Conservation (phyloP, 2,113 vertebrate species). For the Galemys pyrenaicus region DNA sequence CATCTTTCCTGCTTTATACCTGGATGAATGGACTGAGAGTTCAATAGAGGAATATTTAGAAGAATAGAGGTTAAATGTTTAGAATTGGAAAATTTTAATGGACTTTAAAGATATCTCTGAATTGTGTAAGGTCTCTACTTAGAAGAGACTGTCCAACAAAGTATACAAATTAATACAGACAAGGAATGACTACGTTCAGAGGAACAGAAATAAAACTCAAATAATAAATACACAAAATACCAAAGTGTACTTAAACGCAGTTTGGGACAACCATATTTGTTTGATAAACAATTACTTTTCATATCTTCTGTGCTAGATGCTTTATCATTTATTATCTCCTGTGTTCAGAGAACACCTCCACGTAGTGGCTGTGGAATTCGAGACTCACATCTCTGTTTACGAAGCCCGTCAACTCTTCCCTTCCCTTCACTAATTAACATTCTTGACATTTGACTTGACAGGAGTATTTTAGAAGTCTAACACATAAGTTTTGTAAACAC, state of each 20-base stretch:
- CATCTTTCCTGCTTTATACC: constrained; percentile 30
- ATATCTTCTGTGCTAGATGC: constrained; percentile 4
- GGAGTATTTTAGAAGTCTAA: constrained; percentile 39
- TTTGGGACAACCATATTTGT: constrained; percentile 30
- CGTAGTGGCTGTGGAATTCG: constrained; percentile 58
- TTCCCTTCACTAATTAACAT: constrained; percentile 68
- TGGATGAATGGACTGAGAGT: neutral
- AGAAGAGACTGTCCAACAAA: constrained; percentile 48
- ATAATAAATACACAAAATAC: neutral
- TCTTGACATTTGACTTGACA: constrained; percentile 70
- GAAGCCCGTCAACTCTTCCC: constrained; percentile 43
- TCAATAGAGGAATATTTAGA: constrained; percentile 44
- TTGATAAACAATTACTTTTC: constrained; percentile 56
- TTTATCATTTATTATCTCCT: constrained; percentile 56
- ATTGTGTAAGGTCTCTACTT: constrained; percentile 42
- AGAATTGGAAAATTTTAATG: constrained; percentile 23
- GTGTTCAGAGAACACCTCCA: neutral
- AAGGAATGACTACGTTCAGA: neutral
- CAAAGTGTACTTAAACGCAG: neutral
- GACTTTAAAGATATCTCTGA: constrained; percentile 49
- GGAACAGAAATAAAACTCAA: constrained; percentile 46
- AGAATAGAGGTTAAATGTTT: neutral
- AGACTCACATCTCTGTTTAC: constrained; percentile 61
- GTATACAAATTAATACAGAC: neutral
- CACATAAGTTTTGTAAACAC: constrained; percentile 47